These are phyloP conservation scores for Macquaria ambigua DNA, from an alignment of 2,113 vertebrate species.

Conservation along the genomic window DNA sequence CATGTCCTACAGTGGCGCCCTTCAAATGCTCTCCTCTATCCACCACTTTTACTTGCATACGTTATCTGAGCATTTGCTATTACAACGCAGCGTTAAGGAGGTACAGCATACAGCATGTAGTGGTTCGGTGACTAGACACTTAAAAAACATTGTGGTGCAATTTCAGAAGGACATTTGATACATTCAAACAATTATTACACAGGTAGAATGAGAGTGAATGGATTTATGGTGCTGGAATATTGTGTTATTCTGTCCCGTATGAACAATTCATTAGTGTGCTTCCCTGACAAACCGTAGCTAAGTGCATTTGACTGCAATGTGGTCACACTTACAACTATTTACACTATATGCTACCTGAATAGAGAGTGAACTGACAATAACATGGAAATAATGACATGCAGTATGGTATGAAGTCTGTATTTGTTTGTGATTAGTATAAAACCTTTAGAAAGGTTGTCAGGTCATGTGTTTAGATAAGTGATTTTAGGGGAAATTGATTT, in stretches of 20 bases:
- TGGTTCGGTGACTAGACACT: not conserved
- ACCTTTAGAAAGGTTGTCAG: not conserved
- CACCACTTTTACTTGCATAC: not conserved
- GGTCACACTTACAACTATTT: conserved; percentile 11
- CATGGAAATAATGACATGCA: not conserved
- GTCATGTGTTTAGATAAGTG: not conserved
- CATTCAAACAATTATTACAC: not conserved
- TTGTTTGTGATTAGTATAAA: not conserved
- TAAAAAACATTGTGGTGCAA: not conserved
- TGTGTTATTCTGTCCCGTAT: conserved; percentile 3
- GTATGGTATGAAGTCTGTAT: not conserved
- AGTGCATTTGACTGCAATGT: conserved; percentile 18
- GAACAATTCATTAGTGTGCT: conserved; percentile 40
- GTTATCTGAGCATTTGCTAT: no score
- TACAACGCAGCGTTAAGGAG: not conserved
- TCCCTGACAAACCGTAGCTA: conserved; percentile 26
- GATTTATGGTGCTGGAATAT: not conserved
- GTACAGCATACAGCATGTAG: not conserved
- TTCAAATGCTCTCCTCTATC: conserved; percentile 18
- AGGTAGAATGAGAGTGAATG: not conserved
- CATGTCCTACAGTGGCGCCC: conserved; percentile 9
- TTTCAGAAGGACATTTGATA: not conserved
- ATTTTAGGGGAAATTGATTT: not conserved
- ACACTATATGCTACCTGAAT: not conserved
- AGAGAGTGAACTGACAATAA: not conserved